Evolutionary conservation across 2,888 invertebrate species (phyloP).

Genomic region (Halictus quadricinctus): DNA sequence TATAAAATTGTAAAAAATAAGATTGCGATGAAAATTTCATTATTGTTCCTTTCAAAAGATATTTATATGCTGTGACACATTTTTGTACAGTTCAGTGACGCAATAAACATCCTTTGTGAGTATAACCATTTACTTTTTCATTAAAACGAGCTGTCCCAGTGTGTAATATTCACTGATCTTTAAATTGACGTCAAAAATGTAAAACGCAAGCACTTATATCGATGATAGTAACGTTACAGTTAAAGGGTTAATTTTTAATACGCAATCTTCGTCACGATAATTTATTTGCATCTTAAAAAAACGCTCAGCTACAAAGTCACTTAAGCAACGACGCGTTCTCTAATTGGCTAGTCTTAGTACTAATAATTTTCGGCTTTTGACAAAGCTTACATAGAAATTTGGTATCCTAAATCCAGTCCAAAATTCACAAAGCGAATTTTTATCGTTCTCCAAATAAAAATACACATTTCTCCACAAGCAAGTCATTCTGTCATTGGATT

Average conservation of each 20-base stretch:
- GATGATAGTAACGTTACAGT: background rate
- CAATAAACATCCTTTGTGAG: constrained; percentile 60
- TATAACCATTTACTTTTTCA: background rate
- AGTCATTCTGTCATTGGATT: background rate
- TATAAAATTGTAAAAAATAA: background rate
- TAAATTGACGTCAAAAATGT: no score
- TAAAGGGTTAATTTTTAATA: background rate
- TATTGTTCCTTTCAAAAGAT: constrained; percentile 35
- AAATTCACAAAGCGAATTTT: background rate
- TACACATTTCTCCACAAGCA: background rate
- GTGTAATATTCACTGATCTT: no score
- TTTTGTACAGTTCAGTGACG: constrained; percentile 54
- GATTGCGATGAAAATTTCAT: background rate
- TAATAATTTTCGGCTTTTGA: constrained; percentile 36
- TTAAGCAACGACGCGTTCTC: constrained; percentile 39
- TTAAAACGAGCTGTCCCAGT: background rate
- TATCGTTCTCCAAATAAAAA: background rate
- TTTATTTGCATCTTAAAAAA: constrained; percentile 59
- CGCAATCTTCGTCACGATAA: constrained; percentile 26
- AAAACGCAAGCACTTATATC: background rate
- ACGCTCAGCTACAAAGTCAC: constrained; percentile 51
- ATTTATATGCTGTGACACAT: constrained; percentile 44
- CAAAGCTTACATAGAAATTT: constrained; percentile 29
- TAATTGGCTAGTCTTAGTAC: constrained; percentile 36
- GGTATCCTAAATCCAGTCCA: background rate